A percentile compares a stretch with the other conserved stretches of the same genome.
Evolutionary conservation across 2,113 vertebrate genomes (phyloP).

Genomic region (Istiophorus platypterus): DNA sequence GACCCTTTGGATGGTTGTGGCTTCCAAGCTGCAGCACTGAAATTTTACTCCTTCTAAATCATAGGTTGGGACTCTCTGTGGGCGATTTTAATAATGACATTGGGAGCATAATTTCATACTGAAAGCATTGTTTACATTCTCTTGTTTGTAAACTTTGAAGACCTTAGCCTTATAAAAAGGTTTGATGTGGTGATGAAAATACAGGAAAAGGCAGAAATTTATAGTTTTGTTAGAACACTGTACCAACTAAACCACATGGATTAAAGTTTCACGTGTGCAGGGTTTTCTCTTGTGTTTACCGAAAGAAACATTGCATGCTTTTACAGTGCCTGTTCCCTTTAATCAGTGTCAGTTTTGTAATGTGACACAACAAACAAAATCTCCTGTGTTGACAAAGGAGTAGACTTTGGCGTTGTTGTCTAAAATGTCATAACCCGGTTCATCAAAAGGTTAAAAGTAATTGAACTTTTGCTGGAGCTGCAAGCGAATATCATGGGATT

Average conservation of each 20-base stretch:
- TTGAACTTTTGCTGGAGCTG: slow-evolving; percentile 44
- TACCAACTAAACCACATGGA: neutral
- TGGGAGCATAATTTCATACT: slow-evolving; percentile 64
- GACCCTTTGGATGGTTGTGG: slow-evolving; percentile 70
- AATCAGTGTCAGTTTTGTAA: neutral
- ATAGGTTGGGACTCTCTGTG: slow-evolving; percentile 62
- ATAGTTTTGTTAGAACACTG: neutral
- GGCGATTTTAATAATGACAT: slow-evolving; percentile 65
- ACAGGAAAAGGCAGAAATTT: slow-evolving; percentile 39
- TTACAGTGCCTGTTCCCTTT: neutral
- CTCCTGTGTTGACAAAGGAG: slow-evolving; percentile 17
- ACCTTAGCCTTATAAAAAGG: slow-evolving; percentile 35
- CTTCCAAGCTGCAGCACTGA: slow-evolving; percentile 59
- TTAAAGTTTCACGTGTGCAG: neutral
- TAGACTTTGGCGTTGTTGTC: neutral
- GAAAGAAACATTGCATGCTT: neutral
- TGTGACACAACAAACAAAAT: slow-evolving; percentile 22
- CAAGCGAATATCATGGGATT: slow-evolving; percentile 34
- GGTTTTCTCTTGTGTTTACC: neutral
- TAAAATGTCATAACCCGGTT: slow-evolving; percentile 31
- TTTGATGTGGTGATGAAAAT: slow-evolving; percentile 48
- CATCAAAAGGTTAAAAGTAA: slow-evolving; percentile 38
- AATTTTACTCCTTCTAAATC: slow-evolving; percentile 65
- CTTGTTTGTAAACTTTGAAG: slow-evolving; percentile 67
- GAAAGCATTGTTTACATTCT: slow-evolving; percentile 65